Conservation (phyloP, 2,797 vertebrate genomes). For the Intellagama lesueurii region DNA sequence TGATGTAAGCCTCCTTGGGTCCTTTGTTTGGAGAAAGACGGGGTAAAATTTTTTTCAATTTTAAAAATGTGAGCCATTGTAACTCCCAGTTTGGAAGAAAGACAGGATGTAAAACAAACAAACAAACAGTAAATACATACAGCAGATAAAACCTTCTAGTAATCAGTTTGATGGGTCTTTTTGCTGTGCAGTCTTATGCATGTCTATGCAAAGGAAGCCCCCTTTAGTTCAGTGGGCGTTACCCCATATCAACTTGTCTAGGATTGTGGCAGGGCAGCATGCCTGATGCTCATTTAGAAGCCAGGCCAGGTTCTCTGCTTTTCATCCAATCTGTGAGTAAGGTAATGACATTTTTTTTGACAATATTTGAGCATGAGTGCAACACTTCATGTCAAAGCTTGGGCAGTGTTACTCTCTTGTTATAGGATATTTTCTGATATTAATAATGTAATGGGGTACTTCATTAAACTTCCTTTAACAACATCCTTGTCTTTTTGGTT, state of each 20-base stretch:
- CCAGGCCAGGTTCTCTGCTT: neutral
- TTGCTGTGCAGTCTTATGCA: neutral
- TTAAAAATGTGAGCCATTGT: too few relatives aligned
- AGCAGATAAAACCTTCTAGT: too few relatives aligned
- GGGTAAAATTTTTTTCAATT: too few relatives aligned
- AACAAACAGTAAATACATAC: too few relatives aligned
- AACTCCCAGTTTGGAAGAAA: too few relatives aligned
- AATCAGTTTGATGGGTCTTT: neutral
- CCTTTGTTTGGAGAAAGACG: too few relatives aligned
- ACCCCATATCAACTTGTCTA: too few relatives aligned
- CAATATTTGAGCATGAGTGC: neutral
- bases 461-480: neutral
- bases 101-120: too few relatives aligned
- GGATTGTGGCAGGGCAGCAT: neutral
- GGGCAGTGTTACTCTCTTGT: neutral
- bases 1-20: too few relatives aligned
- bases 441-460: neutral
- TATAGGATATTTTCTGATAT: too few relatives aligned
- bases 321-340: neutral
- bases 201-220: neutral
- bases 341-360: neutral
- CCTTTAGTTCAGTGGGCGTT: neutral
- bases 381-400: neutral
- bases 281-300: neutral
- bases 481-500: neutral